These are phyloP conservation scores for Daboia siamensis DNA, from an alignment of 2,113 vertebrate species.

Conservation along the genomic window DNA sequence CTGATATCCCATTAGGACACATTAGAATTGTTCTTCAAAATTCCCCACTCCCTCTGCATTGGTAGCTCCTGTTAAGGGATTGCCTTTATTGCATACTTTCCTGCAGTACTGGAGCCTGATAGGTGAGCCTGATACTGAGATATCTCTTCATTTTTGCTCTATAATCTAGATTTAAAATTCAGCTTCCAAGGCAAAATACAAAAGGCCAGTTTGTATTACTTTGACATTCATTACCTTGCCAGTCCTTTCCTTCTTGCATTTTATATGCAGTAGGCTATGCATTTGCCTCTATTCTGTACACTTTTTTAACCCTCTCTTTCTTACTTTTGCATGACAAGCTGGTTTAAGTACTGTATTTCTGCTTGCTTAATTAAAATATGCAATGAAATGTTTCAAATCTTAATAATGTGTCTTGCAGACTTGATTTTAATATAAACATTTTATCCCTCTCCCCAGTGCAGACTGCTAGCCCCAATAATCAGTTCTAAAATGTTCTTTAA, in stretches of 20 bases:
- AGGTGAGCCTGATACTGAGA: not conserved
- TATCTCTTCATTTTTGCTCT: not conserved
- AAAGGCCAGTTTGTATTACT: not conserved
- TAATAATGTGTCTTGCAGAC: slow-evolving; percentile 20
- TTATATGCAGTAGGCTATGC: not conserved
- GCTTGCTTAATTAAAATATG: slow-evolving; percentile 38
- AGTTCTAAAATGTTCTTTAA: not conserved
- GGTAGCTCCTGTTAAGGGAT: not conserved
- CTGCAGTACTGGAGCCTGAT: not conserved
- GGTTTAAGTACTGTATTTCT: slow-evolving; percentile 35
- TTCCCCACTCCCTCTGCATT: not conserved
- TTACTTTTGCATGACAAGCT: slow-evolving; percentile 51
- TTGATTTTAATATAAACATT: not conserved
- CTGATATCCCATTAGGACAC: not conserved
- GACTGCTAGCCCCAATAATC: not conserved
- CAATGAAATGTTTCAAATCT: slow-evolving; percentile 29
- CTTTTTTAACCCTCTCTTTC: slow-evolving; percentile 32
- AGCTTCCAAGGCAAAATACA: not conserved
- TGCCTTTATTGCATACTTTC: not conserved
- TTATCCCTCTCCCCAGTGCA: not conserved
- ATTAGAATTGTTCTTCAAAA: not conserved
- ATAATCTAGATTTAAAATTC: not conserved
- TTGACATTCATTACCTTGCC: slow-evolving; percentile 4
- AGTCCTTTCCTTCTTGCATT: slow-evolving; percentile 10
- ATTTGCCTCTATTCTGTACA: slow-evolving; percentile 13